Evolutionary conservation across 2,113 vertebrate genomes (phyloP), one percentile per base, ranked within the genome.

Genomic region (Callaeas wilsoni): DNA sequence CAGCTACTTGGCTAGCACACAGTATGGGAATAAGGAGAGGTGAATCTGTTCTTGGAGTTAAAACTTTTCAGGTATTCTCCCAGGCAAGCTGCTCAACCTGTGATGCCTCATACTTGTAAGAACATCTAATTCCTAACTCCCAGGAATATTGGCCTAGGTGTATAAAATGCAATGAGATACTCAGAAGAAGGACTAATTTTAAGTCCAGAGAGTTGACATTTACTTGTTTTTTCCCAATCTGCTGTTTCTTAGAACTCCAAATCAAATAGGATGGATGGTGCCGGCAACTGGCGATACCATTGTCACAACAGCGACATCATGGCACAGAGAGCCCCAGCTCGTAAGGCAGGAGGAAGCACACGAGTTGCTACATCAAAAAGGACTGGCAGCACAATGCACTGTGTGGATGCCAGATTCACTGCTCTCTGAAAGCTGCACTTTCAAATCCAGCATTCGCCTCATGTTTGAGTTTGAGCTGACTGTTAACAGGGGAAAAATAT

Each of bases 371-470:
- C 92, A 90, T 90, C 87, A 90, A 86, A 94, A 93, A 95, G 92
- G 95, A 93, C 93, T 95, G 96, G 93, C 96, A 96, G 93, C 96
- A 96, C 92, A 94, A 94, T 80, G 83, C 85, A 37, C 56, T 17
- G 44, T 35, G 27, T 2, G 44, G 27, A 44, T 95, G 96, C 93
- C 94, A 97, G 87, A 86, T 64, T 80, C 88, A 94, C 78, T 89
- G 85, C 93, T 96, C 91, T 41, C 65, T 74, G 81, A 94, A 80
- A 96, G 70, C 82, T 86, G 68, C 64, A 69, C 69, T 96, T 84
- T 88, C 79, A 63, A 92, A 95, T 95, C 75, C 93, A 94, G 76
- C 79, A 92, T 93, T 90, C 3, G 17, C 64, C 82, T 90, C 90
- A 30, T 92, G 71, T 93, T 81, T 96, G 92, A 93, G 37, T 59